These are phyloP conservation scores for Baccha elongata DNA, from an alignment of 2,888 invertebrate genomes.

Conservation along the genomic window DNA sequence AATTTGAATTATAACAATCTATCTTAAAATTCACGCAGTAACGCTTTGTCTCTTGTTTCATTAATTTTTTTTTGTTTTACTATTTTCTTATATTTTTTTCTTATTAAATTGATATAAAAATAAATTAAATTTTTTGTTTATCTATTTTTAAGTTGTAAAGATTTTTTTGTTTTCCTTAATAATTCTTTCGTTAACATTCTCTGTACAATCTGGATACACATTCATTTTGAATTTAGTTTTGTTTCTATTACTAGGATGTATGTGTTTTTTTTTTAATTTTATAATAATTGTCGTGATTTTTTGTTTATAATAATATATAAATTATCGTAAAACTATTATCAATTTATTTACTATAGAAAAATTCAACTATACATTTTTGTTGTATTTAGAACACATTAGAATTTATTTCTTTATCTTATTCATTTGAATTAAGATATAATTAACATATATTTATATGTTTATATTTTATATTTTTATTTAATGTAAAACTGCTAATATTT, in stretches of 20 bases:
- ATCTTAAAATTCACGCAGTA: slow-evolving; percentile 11
- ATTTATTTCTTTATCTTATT: slow-evolving; percentile 40
- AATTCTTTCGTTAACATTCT: slow-evolving; percentile 68
- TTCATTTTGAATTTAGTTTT: slow-evolving; percentile 53
- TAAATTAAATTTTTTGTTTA: slow-evolving; percentile 70
- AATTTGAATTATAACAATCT: neutral
- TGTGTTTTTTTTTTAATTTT: slow-evolving; percentile 43
- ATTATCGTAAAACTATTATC: slow-evolving; percentile 68
- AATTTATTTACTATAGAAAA: slow-evolving; percentile 60
- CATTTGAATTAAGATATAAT: slow-evolving; percentile 26
- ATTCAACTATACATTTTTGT: slow-evolving; percentile 60
- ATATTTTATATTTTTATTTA: slow-evolving; percentile 12
- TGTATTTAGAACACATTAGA: slow-evolving; percentile 64
- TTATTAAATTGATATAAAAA: slow-evolving; percentile 73
- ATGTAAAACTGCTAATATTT: slow-evolving; percentile 24
- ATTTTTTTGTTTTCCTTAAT: slow-evolving; percentile 45
- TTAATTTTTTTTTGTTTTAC: slow-evolving; percentile 24
- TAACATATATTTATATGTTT: slow-evolving; percentile 2
- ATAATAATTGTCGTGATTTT: slow-evolving; percentile 77
- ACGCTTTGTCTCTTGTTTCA: slow-evolving; percentile 12
- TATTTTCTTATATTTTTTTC: slow-evolving; percentile 17
- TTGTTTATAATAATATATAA: slow-evolving; percentile 76
- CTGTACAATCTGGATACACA: slow-evolving; percentile 61
- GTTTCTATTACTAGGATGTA: slow-evolving; percentile 44
- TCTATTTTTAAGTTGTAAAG: slow-evolving; percentile 65